phyloP scores from a whole-genome alignment of 2,797 vertebrate genomes.

The Morelia viridis region DNA sequence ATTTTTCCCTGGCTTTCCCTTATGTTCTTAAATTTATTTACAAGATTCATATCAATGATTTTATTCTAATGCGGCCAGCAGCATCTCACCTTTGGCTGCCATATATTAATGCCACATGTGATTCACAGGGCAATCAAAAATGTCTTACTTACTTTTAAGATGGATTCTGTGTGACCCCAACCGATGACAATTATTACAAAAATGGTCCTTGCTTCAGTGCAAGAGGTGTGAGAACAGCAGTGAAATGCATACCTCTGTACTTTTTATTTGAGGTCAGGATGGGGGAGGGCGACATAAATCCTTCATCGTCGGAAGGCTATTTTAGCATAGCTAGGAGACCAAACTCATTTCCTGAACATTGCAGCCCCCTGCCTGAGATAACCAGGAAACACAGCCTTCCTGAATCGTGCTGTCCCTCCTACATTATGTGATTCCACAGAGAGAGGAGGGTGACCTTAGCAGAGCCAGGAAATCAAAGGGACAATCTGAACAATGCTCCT shows the following conservation, averaged over 20 bases:
- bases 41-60: conserved; percentile 23
- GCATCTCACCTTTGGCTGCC: background rate
- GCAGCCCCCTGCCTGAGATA: conserved; percentile 72
- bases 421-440: conserved; percentile 71
- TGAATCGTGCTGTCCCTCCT: conserved; percentile 61
- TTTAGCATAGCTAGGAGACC: conserved; percentile 73
- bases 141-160: conserved; percentile 67
- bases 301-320: conserved; percentile 72
- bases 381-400: conserved; percentile 67
- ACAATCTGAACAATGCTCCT: conserved; percentile 52
- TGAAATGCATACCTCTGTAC: conserved; percentile 65
- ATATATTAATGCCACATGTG: conserved; percentile 22
- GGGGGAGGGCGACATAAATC: conserved; percentile 70
- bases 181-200: conserved; percentile 48
- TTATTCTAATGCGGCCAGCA: conserved; percentile 13
- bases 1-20: conserved; percentile 53
- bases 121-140: conserved; percentile 18
- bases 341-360: conserved; percentile 73
- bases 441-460: conserved; percentile 69
- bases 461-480: conserved; percentile 25
- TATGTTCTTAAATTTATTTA: conserved; percentile 38
- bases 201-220: conserved; percentile 53
- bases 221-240: conserved; percentile 48
- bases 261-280: conserved; percentile 73
- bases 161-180: conserved; percentile 50